phyloP scores from a whole-genome alignment of 2,113 vertebrate genomes.

The Theropithecus gelada region DNA sequence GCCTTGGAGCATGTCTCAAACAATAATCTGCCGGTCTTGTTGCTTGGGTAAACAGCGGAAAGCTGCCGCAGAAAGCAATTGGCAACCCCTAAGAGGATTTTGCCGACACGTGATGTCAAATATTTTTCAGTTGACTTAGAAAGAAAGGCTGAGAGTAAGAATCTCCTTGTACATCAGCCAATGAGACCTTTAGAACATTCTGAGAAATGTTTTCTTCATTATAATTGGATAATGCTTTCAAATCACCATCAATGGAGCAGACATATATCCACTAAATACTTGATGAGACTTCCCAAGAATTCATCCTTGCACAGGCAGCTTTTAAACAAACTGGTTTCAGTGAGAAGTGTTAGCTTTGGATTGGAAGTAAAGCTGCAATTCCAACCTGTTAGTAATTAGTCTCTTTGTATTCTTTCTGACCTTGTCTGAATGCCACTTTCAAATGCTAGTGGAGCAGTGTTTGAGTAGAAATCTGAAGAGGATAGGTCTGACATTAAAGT shows the following conservation, averaged over 20 bases:
- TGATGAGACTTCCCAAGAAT: neutral
- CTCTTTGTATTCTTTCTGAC: neutral
- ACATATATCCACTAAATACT: neutral
- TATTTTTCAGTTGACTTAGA: constrained; percentile 37
- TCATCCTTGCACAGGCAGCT: neutral
- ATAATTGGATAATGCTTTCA: constrained; percentile 9
- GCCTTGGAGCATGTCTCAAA: neutral
- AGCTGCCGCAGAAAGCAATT: neutral
- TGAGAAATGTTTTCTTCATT: neutral
- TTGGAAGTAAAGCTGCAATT: neutral
- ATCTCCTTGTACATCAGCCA: neutral
- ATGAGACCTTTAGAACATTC: neutral
- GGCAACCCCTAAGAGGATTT: neutral
- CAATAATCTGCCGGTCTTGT: neutral
- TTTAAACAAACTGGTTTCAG: neutral
- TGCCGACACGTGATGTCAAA: neutral
- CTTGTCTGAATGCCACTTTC: neutral
- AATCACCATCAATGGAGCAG: neutral
- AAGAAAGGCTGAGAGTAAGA: neutral
- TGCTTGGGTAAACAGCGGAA: neutral
- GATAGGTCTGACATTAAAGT: neutral
- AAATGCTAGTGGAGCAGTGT: neutral
- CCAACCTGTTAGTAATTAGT: neutral
- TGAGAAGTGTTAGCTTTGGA: neutral
- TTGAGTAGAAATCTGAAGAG: neutral